Evolutionary conservation across 2,888 invertebrate species (phyloP), one percentile per base, ranked within the genome.

Genomic region (Caenorhabditis drosophilae): DNA sequence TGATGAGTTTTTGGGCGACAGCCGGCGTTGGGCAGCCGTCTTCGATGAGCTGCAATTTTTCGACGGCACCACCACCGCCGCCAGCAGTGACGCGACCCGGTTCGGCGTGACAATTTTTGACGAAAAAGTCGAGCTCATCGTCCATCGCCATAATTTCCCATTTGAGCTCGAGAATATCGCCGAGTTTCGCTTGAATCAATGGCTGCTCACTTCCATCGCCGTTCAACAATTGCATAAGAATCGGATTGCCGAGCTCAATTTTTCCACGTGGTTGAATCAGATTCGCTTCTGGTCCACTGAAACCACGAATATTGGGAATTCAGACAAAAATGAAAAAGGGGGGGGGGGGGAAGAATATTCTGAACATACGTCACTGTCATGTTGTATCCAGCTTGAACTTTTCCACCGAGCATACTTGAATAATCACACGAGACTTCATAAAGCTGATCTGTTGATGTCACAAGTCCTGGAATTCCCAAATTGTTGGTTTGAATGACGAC

Each of bases 101-200:
- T 46, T 83, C 83, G 36, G 83, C 83, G 56, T 67, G 62, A 51
- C 83, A 83, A 50, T 81, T 78, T 56, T 72, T 70, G 44, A 83
- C 83, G 55, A 83, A 80, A 77, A 83, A 83, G 69, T 83, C 83
- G 48, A 83, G 70, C 61, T 80, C 79, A 49, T 81, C 81, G 53
- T 83, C 83, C 79, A 83, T 79, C 12, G 83, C 83, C 82, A 83
- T 81, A 52, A 83, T 80, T 63, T 83, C 83, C 83, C 83, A 83
- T 36, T 77, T 73, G 47, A 83, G 74, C 58, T 82, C 81, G 42
- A 83, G 75, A 57, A 82, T 81, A 49, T 83, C 83, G 49, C 83
- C 83, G 41, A 83, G 75, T 49, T 82, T 81, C 20, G 83, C 83
- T 62, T 79, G 73, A 22, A 72, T 59, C 18, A 76, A 48, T 26